Evolutionary conservation across 2,888 invertebrate species (phyloP).

Genomic region (Coenonympha glycerion): DNA sequence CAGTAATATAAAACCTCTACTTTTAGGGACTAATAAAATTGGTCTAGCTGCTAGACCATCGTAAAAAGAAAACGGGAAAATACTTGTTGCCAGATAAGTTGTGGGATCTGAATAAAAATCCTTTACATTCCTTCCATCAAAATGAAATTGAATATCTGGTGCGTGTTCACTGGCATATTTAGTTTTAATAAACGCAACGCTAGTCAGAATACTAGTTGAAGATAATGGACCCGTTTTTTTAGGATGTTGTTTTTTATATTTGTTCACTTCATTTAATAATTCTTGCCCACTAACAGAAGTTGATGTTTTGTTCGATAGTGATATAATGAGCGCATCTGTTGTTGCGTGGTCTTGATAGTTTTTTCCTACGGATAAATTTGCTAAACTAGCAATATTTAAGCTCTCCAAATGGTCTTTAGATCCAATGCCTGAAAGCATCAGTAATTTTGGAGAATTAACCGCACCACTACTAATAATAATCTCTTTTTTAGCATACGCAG

Average conservation of each 20-base stretch:
- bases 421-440: constrained; percentile 82
- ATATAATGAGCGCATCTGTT: constrained; percentile 68
- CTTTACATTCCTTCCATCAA: constrained; percentile 75
- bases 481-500: constrained; percentile 75
- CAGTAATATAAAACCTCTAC: constrained; percentile 78
- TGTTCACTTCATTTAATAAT: constrained; percentile 57
- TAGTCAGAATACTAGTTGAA: constrained; percentile 71
- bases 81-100: constrained; percentile 59
- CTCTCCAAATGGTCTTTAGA: constrained; percentile 71
- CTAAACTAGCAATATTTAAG: constrained; percentile 74
- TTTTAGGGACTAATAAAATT: constrained; percentile 78
- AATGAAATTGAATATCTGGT: constrained; percentile 81
- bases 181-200: constrained; percentile 78
- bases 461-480: constrained; percentile 78
- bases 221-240: constrained; percentile 72
- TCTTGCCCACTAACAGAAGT: constrained; percentile 59
- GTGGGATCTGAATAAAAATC: constrained; percentile 78
- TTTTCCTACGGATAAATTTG: constrained; percentile 81
- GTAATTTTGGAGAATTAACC: constrained; percentile 78
- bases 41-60: constrained; percentile 78
- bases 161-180: constrained; percentile 56
- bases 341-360: constrained; percentile 87
- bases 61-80: constrained; percentile 78
- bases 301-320: constrained; percentile 73
- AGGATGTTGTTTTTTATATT: constrained; percentile 54